Conservation (phyloP, 1,140 invertebrate genomes). For the Pseudomyrmex concolor region DNA sequence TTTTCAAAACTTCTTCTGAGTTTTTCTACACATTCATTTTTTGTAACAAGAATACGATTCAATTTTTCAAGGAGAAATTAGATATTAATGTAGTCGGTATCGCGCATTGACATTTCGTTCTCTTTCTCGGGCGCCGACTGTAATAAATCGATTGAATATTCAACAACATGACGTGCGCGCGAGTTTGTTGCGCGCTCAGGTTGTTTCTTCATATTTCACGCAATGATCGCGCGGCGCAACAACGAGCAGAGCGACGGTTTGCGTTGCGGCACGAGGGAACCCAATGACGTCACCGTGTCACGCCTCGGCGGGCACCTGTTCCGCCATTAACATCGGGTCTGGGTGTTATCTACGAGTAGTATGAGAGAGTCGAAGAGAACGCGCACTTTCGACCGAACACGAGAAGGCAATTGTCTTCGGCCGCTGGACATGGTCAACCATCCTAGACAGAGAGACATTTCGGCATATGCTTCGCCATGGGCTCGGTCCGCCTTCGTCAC, state of each 20-base stretch:
- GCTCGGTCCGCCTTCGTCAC: slow-evolving; percentile 35
- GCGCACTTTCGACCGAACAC: slow-evolving; percentile 72
- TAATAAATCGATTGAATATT: slow-evolving; percentile 12
- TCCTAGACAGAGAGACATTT: slow-evolving; percentile 63
- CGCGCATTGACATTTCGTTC: background rate
- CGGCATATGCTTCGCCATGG: slow-evolving; percentile 59
- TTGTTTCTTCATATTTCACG: slow-evolving; percentile 34
- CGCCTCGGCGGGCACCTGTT: slow-evolving; percentile 81
- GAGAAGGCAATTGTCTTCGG: slow-evolving; percentile 73
- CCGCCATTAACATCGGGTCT: slow-evolving; percentile 81
- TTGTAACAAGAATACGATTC: background rate
- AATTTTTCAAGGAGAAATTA: background rate
- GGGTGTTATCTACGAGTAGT: slow-evolving; percentile 73
- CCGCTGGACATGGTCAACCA: slow-evolving; percentile 61
- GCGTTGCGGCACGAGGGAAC: slow-evolving; percentile 70
- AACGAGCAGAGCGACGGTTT: slow-evolving; percentile 31
- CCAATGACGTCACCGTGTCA: slow-evolving; percentile 84
- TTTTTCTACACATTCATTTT: background rate
- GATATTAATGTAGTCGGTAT: background rate
- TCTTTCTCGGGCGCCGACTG: background rate
- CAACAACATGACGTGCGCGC: background rate
- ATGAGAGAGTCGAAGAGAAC: slow-evolving; percentile 66
- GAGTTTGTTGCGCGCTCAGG: background rate
- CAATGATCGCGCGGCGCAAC: slow-evolving; percentile 43
- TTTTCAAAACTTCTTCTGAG: background rate